These are phyloP conservation scores for Tonatia bakeri DNA, from an alignment of 2,113 vertebrate species.

Conservation along the genomic window DNA sequence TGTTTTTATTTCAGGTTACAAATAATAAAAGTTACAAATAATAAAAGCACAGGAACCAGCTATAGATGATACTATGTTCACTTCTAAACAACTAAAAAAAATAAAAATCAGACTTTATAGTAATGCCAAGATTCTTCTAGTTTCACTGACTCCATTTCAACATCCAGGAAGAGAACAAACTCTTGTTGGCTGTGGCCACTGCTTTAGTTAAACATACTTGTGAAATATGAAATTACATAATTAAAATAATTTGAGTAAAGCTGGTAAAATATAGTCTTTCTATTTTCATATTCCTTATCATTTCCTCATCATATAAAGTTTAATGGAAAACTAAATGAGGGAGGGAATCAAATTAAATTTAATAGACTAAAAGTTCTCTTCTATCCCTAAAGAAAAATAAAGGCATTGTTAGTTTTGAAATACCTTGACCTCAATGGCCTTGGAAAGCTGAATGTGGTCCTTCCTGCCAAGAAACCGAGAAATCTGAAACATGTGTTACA, in stretches of 20 bases:
- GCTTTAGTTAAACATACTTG: conserved; percentile 4
- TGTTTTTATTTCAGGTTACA: neutral
- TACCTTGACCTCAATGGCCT: neutral
- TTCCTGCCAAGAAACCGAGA: conserved; percentile 18
- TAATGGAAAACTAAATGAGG: neutral
- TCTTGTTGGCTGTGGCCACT: neutral
- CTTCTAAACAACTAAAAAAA: neutral
- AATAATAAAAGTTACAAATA: neutral
- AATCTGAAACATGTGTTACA: conserved; percentile 20
- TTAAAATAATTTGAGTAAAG: neutral
- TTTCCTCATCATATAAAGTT: conserved; percentile 9
- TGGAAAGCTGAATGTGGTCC: neutral
- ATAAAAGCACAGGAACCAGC: neutral
- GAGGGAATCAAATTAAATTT: neutral
- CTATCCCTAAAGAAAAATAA: conserved; percentile 54
- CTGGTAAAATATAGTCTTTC: neutral
- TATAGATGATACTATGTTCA: neutral
- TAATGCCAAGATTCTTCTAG: neutral
- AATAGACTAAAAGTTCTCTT: neutral
- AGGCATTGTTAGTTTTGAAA: conserved; percentile 6
- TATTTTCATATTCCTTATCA: conserved; percentile 12
- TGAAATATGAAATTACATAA: neutral
- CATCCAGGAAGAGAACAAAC: neutral
- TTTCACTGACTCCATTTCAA: neutral
- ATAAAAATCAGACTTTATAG: neutral